Percentiles rank a stretch among this genome's conserved stretches.
These are phyloP conservation scores for Acanthopleura granulata DNA, from an alignment of 2,888 invertebrate genomes.

Conservation along the genomic window DNA sequence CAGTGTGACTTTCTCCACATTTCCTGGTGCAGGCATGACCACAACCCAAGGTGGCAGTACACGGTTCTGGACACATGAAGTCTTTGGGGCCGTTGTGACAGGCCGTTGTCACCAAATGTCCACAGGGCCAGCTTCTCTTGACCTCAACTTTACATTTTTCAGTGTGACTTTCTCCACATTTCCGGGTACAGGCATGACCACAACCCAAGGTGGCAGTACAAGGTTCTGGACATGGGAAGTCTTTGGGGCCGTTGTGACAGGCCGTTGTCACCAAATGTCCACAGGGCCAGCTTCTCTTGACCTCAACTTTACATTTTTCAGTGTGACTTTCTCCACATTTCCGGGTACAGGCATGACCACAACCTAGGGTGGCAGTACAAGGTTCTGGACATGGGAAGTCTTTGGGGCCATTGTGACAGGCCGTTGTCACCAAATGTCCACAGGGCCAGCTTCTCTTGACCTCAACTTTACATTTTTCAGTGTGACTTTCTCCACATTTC, in stretches of 20 bases:
- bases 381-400: constrained; percentile 62
- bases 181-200: too few relatives aligned
- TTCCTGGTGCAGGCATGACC: too few relatives aligned
- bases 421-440: constrained; percentile 70
- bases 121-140: too few relatives aligned
- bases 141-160: too few relatives aligned
- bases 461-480: constrained; percentile 60
- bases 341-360: constrained; percentile 71
- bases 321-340: constrained; percentile 70
- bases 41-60: too few relatives aligned
- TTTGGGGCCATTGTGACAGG: constrained; percentile 68
- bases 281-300: constrained; percentile 72
- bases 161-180: too few relatives aligned
- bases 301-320: constrained; percentile 62
- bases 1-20: too few relatives aligned
- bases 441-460: constrained; percentile 72
- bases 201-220: constrained; percentile 39
- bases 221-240: constrained; percentile 61
- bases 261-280: constrained; percentile 70
- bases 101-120: too few relatives aligned
- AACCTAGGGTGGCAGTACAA: constrained; percentile 38
- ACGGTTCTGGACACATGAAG: too few relatives aligned
- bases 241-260: constrained; percentile 68
- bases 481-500: constrained; percentile 70
- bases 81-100: too few relatives aligned